These are phyloP conservation scores for Mormyrops boulengeri DNA, from an alignment of 2,797 vertebrate species.

Conservation along the genomic window DNA sequence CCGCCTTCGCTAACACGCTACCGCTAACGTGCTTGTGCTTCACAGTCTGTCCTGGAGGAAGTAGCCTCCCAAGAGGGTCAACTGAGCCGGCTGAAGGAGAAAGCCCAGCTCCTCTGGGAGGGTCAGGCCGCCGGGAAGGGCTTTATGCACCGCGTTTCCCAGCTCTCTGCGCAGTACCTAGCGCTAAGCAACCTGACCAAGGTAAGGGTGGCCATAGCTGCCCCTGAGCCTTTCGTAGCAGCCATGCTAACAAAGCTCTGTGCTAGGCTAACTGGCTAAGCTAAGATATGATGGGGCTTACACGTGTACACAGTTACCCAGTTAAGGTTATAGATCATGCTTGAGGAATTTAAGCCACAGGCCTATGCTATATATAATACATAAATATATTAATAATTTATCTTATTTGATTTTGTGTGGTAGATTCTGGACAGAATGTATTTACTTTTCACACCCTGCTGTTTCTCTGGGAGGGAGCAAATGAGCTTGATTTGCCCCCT, in stretches of 20 bases:
- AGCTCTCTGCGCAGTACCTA: conserved; percentile 90
- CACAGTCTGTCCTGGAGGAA: conserved; percentile 93
- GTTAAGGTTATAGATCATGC: neutral
- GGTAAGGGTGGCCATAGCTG: conserved; percentile 58
- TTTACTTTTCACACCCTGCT: neutral
- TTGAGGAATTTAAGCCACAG: neutral
- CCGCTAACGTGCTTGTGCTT: conserved; percentile 63
- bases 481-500: neutral
- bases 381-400: conserved; percentile 32
- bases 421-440: neutral
- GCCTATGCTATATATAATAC: neutral
- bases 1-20: neutral
- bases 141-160: conserved; percentile 93
- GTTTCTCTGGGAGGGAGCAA: neutral
- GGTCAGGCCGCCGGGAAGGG: conserved; percentile 90
- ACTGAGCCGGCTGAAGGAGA: conserved; percentile 84
- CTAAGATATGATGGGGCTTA: neutral
- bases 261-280: neutral
- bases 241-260: neutral
- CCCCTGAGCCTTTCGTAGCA: neutral
- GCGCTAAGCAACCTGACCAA: conserved; percentile 94
- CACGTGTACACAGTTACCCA: neutral
- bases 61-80: conserved; percentile 81
- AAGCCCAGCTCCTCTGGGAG: conserved; percentile 91
- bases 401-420: neutral